A percentile compares a stretch with the other conserved stretches of the same genome.
Evolutionary conservation across 2,113 vertebrate genomes (phyloP).

Genomic region (Apistogramma diplotaenia): DNA sequence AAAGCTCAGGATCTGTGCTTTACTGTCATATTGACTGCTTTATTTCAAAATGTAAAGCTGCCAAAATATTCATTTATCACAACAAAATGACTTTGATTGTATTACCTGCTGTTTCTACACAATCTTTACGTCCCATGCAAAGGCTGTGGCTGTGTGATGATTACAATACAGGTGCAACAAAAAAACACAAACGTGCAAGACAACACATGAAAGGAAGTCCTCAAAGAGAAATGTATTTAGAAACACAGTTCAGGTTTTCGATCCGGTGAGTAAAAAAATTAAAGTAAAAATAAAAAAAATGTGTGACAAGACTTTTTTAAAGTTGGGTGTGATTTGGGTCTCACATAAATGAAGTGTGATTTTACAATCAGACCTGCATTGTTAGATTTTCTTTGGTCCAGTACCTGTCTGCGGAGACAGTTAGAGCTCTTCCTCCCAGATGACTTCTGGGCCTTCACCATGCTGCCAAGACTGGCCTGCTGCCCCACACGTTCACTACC

Average conservation of each 20-base stretch:
- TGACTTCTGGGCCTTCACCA: slow-evolving; percentile 74
- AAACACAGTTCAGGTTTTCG: neutral
- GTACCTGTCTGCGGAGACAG: slow-evolving; percentile 75
- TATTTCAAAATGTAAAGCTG: neutral
- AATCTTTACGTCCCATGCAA: neutral
- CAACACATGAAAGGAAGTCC: neutral
- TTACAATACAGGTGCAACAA: neutral
- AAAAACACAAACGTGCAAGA: neutral
- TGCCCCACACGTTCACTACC: slow-evolving; percentile 35
- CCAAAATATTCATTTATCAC: neutral
- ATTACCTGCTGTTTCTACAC: neutral
- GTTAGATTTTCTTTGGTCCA: neutral
- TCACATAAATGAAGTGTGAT: neutral
- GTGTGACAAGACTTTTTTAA: neutral
- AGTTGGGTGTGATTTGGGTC: neutral
- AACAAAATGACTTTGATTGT: neutral
- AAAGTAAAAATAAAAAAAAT: neutral
- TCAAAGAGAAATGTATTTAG: neutral
- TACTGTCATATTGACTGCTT: neutral
- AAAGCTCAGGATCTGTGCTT: neutral
- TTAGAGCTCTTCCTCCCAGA: slow-evolving; percentile 71
- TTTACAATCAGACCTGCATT: neutral
- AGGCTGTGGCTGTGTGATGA: neutral
- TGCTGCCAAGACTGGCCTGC: slow-evolving; percentile 54
- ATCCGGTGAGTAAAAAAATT: neutral